phyloP scores from a whole-genome alignment of 2,113 vertebrate species.

The Ageneiosus marmoratus region DNA sequence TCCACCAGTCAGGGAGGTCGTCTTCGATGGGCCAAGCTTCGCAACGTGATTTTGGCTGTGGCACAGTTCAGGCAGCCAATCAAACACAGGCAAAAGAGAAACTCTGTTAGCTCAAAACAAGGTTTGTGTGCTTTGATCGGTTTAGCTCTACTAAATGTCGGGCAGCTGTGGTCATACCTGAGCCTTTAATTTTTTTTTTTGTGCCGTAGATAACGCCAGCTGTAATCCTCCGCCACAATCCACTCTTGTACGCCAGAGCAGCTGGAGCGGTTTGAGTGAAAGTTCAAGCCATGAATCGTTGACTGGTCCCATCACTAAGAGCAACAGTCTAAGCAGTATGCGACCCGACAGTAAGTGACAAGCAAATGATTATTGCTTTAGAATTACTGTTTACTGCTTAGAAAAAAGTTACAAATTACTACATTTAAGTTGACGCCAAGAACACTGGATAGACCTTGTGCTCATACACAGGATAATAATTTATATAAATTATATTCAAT shows the following conservation, averaged over 20 bases:
- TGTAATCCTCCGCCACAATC: constrained; percentile 62
- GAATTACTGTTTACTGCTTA: neutral
- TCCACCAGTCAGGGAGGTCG: constrained; percentile 86
- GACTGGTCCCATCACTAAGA: constrained; percentile 78
- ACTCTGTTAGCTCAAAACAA: constrained; percentile 60
- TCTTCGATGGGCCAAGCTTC: constrained; percentile 90
- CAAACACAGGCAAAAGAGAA: constrained; percentile 67
- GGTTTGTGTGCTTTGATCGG: constrained; percentile 52
- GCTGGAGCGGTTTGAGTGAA: constrained; percentile 85
- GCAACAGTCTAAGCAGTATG: constrained; percentile 83
- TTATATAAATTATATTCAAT: neutral
- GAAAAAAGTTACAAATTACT: neutral
- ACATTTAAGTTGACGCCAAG: neutral
- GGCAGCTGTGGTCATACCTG: neutral
- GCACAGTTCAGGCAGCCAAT: constrained; percentile 90
- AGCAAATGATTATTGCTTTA: neutral
- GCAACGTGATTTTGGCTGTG: constrained; percentile 89
- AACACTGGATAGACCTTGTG: neutral
- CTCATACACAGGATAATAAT: neutral
- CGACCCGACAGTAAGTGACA: constrained; percentile 70
- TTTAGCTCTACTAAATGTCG: neutral
- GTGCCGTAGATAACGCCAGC: constrained; percentile 21
- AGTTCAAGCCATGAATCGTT: constrained; percentile 74
- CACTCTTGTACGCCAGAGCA: constrained; percentile 81
- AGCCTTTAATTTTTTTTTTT: neutral